Evolutionary conservation across 2,797 vertebrate genomes (phyloP), one percentile per base, ranked within the genome.

Genomic region (Cottoperca gobio): DNA sequence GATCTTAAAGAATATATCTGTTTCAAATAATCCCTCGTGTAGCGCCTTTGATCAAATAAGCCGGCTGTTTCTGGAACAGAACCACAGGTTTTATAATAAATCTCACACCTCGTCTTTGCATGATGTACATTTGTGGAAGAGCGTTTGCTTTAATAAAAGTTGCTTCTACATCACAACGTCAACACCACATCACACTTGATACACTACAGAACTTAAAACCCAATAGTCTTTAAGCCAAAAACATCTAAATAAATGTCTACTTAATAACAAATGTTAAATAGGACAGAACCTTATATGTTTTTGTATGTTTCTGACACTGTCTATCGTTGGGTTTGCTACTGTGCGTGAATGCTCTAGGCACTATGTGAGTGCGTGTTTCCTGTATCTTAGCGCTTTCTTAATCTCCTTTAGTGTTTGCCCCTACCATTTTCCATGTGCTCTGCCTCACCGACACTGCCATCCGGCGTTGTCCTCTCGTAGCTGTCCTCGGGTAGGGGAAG

Each of bases 391-490:
- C 52, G 79, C 60, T 89, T 86, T 79, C 89, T 94, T 77, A 86
- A 84, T 81, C 86, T 94, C 88, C 89, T 92, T 92, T 94, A 92
- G 94, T 98, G 96, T 98, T 98, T 97, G 97, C 96, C 98, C 98
- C 97, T 99, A 99, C 98, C 98, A 99, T 99, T 99, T 97, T 99
- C 98, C 98, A 99, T 97, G 97, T 99, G 98, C 97, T 99, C 98
- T 99, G 97, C 97, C 98, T 99, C 98, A 99, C 98, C 98, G 97
- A 99, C 97, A 98, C 98, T 99, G 97, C 98, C 98, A 97, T 99
- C 98, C 95, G 98, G 98, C 95, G 98, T 99, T 94, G 98, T 99
- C 97, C 98, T 97, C 95, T 99, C 98, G 95, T 99, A 99, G 97
- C 97, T 98, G 97, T 99, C 98, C 96, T 99, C 98, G 64, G 98